Percentiles rank a stretch among this genome's conserved stretches.
phyloP scores from a whole-genome alignment of 1,140 invertebrate species.

The Stegodyphus dumicola region DNA sequence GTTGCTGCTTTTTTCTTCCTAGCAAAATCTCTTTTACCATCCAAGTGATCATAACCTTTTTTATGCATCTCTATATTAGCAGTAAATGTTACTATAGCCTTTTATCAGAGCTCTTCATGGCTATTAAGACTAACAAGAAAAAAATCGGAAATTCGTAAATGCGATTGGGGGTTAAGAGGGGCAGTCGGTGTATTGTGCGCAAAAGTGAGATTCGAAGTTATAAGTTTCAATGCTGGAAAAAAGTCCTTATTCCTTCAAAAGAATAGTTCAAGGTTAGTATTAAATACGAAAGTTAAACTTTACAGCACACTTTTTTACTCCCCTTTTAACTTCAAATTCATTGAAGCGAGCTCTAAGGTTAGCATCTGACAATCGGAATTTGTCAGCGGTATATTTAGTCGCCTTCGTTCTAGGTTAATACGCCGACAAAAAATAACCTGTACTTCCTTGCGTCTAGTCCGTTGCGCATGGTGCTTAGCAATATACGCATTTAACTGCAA shows the following conservation, averaged over 20 bases:
- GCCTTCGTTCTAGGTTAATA: too few species aligned
- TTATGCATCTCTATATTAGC: conserved; percentile 52
- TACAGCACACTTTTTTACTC: conserved; percentile 16
- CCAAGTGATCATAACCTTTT: conserved; percentile 47
- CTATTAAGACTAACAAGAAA: conserved; percentile 36
- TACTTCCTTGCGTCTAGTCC: background rate
- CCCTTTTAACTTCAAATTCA: conserved; percentile 7
- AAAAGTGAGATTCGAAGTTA: conserved; percentile 10
- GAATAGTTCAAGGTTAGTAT: conserved; percentile 47
- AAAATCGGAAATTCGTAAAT: conserved; percentile 15
- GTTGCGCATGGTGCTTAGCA: background rate
- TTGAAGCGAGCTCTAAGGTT: conserved; percentile 22
- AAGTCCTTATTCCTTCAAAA: conserved; percentile 9
- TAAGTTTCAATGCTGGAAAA: conserved; percentile 1
- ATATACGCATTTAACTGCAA: background rate
- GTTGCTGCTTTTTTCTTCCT: background rate
- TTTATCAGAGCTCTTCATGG: conserved; percentile 44
- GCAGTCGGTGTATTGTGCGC: background rate
- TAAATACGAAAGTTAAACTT: conserved; percentile 52
- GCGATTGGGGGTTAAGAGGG: background rate
- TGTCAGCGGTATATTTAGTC: conserved; percentile 21
- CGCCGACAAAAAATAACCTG: conserved; percentile 19
- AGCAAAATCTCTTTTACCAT: conserved; percentile 25
- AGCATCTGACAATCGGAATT: conserved; percentile 31
- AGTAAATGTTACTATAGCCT: conserved; percentile 47